phyloP scores from a whole-genome alignment of 2,797 vertebrate species.

The Tragopan temminckii region DNA sequence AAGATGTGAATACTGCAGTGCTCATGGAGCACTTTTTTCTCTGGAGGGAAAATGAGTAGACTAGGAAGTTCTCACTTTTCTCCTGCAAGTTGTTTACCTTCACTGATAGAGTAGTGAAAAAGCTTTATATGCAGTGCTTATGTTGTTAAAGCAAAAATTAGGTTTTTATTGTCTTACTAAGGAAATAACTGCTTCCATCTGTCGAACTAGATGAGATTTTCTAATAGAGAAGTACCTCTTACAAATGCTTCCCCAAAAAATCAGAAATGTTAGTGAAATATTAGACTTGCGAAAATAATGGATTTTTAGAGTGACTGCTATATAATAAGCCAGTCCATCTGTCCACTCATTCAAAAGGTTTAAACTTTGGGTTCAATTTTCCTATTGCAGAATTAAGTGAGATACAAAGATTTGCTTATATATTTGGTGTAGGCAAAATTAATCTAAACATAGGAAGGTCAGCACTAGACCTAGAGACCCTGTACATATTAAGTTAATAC shows the following conservation, averaged over 20 bases:
- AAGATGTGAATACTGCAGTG: background rate
- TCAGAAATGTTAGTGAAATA: conserved; percentile 2
- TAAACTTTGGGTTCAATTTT: background rate
- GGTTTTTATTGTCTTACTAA: conserved; percentile 29
- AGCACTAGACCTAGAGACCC: background rate
- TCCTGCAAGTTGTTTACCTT: background rate
- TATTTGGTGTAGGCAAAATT: background rate
- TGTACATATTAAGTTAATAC: background rate
- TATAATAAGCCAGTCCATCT: background rate
- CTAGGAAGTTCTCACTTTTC: background rate
- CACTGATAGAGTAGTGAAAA: background rate
- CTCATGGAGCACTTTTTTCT: background rate
- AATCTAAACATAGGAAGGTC: background rate
- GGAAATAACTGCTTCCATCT: conserved; percentile 6
- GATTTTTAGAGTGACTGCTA: background rate
- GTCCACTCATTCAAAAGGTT: background rate
- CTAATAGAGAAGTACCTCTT: background rate
- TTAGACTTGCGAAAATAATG: background rate
- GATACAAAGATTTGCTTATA: background rate
- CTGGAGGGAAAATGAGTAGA: background rate
- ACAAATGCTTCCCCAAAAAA: background rate
- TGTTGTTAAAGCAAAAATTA: conserved; percentile 9
- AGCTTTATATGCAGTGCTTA: background rate
- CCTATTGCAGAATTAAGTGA: background rate
- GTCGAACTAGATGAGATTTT: conserved; percentile 43